Conservation (phyloP, 2,113 vertebrate genomes). For the Excalfactoria chinensis region DNA sequence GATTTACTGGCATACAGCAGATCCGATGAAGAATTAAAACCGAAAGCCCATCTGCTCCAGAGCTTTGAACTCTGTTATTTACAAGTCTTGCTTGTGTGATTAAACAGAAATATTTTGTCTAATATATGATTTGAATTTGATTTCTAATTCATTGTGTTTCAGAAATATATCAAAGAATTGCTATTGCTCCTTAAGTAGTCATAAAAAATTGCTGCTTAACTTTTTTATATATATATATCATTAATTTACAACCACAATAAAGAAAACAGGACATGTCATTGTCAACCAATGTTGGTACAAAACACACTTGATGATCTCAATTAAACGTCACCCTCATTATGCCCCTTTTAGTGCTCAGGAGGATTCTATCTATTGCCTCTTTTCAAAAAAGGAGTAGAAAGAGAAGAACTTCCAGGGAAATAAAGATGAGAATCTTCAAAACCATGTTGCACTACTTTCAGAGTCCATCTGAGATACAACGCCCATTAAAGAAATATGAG, state of each 20-base stretch:
- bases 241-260: background rate
- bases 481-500: background rate
- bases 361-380: background rate
- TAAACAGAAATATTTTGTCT: slow-evolving; percentile 54
- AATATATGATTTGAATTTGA: background rate
- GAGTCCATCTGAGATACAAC: background rate
- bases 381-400: background rate
- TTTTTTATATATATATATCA: too few species aligned
- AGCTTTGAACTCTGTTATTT: slow-evolving; percentile 73
- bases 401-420: background rate
- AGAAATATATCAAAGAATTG: slow-evolving; percentile 15
- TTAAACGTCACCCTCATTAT: background rate
- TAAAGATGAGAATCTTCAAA: background rate
- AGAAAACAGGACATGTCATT: background rate
- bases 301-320: background rate
- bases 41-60: slow-evolving; percentile 85
- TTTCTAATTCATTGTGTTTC: slow-evolving; percentile 10
- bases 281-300: background rate
- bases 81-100: slow-evolving; percentile 48
- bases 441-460: background rate
- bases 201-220: background rate
- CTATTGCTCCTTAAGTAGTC: background rate
- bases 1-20: slow-evolving; percentile 79
- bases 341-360: background rate
- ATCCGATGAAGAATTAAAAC: slow-evolving; percentile 78